phyloP scores from a whole-genome alignment of 2,113 vertebrate genomes.

The Psittacara wagleri region DNA sequence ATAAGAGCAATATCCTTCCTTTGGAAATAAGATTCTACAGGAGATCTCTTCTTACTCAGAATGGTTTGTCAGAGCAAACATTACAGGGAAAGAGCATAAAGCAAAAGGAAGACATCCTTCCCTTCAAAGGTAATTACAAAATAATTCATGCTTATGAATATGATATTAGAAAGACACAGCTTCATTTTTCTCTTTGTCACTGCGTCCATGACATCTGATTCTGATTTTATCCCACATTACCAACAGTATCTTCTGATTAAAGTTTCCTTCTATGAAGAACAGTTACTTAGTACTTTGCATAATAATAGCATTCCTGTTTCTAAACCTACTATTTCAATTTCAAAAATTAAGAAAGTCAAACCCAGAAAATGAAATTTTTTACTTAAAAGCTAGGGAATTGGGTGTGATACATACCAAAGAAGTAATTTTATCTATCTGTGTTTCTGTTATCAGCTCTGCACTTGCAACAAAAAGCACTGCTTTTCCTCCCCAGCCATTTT shows the following conservation, averaged over 20 bases:
- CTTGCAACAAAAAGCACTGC: not conserved
- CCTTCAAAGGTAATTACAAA: not conserved
- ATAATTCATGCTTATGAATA: not conserved
- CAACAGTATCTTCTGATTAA: slow-evolving; percentile 13
- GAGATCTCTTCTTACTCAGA: not conserved
- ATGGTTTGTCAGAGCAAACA: not conserved
- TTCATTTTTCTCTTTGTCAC: not conserved
- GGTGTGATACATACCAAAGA: not conserved
- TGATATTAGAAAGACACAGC: not conserved
- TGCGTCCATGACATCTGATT: not conserved
- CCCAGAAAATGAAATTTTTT: not conserved
- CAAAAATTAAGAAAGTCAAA: not conserved
- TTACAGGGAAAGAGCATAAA: not conserved
- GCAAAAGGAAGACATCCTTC: not conserved
- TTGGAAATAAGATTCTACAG: not conserved
- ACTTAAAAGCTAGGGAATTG: not conserved
- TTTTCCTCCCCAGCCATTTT: not conserved
- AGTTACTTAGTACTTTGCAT: not conserved
- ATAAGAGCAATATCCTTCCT: not conserved
- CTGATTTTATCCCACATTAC: slow-evolving; percentile 1
- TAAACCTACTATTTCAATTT: not conserved
- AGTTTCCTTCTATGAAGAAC: not conserved
- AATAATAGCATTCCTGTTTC: not conserved
- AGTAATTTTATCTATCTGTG: not conserved
- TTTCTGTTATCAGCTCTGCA: not conserved